phyloP scores from a whole-genome alignment of 2,797 vertebrate species.

The Pangasius krempfi region DNA sequence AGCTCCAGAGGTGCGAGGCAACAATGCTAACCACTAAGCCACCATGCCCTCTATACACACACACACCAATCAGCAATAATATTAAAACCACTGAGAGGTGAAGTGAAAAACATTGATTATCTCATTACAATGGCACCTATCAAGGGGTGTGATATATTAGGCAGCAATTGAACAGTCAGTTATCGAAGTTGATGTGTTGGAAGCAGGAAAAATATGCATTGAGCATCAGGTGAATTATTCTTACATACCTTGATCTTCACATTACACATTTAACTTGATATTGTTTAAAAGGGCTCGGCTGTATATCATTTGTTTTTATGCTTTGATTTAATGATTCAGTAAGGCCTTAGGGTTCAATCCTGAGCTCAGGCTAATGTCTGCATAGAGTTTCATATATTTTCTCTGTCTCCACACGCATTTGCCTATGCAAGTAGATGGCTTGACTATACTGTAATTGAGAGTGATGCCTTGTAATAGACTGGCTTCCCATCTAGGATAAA shows the following conservation, averaged over 20 bases:
- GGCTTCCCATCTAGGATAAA: background rate
- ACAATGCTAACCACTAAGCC: no score
- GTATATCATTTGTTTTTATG: background rate
- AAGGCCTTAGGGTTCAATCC: background rate
- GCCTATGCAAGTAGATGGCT: background rate
- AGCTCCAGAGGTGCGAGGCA: no score
- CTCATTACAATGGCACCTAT: no score
- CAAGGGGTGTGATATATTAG: no score
- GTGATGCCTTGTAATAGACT: background rate
- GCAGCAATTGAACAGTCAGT: no score
- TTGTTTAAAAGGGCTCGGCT: background rate
- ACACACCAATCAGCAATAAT: no score
- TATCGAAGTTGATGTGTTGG: no score
- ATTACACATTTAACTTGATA: background rate
- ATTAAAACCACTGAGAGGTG: no score
- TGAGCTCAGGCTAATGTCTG: background rate
- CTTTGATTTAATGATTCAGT: background rate
- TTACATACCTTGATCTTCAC: background rate
- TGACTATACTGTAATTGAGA: background rate
- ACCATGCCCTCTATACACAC: no score
- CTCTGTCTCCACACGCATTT: background rate
- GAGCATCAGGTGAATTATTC: background rate
- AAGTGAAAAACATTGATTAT: no score
- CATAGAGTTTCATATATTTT: background rate
- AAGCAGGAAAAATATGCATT: background rate